Evolutionary conservation across 2,797 vertebrate species (phyloP), one percentile per base, ranked within the genome.

Genomic region (Hypotaenidia okinawae): DNA sequence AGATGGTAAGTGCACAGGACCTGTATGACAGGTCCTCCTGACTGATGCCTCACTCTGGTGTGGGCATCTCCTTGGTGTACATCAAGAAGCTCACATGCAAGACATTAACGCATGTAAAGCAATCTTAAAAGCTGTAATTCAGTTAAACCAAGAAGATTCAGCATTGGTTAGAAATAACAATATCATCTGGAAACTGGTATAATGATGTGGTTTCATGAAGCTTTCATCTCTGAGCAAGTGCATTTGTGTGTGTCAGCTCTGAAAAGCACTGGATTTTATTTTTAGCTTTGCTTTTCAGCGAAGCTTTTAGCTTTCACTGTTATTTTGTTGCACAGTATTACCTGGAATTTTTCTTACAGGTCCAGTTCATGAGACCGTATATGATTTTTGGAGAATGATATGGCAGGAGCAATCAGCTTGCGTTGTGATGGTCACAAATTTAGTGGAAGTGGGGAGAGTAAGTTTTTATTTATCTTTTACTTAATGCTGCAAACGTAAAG

Each of bases 341-440:
- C 33, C 72, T 77, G 28, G 35, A 57, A 19, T 95, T 94, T 96
- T 67, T 95, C 68, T 96, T 89, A 8, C 87, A 99, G 99, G 99
- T 89, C 99, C 99, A 24, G 99, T 99, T 95, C 99, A 99, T 69
- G 99, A 99, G 98, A 99, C 99, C 3, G 99, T 99, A 23, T 99
- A 99, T 94, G 99, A 99, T 97, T 99, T 99, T 97, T 99, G 99
- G 99, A 99, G 99, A 97, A 99, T 99, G 99, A 98, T 99, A 96
- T 99, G 99, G 99, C 99, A 99, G 97, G 99, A 99, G 77, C 99
- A 99, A 93, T 99, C 99, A 1, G 99, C 99, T 91, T 99, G 99
- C 92, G 98, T 99, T 76, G 99, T 99, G 92, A 99, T 99, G 99
- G 99, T 99, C 93, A 99, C 99, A 96, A 99, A 99, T 97, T 98